These are phyloP conservation scores for Brachyrhaphis roseni DNA, from an alignment of 2,797 vertebrate genomes.

Conservation along the genomic window DNA sequence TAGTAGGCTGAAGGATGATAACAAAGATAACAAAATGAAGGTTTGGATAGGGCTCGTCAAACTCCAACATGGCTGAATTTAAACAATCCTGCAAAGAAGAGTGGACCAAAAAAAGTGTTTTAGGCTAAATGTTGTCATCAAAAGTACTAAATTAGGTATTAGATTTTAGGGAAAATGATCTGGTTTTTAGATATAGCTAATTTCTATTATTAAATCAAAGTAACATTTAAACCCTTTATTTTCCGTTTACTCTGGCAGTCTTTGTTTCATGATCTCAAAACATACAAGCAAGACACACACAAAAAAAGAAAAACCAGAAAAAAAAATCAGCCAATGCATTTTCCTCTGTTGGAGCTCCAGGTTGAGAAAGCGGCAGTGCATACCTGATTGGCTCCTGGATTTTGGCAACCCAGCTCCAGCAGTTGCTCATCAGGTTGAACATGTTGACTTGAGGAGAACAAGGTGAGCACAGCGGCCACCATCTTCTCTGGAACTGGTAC, in stretches of 20 bases:
- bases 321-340: background rate
- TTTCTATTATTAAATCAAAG: background rate
- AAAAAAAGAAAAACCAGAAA: background rate
- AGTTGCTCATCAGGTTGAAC: conserved; percentile 88
- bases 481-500: conserved; percentile 79
- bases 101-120: background rate
- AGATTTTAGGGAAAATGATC: background rate
- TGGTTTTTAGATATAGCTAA: background rate
- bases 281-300: background rate
- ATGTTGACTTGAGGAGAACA: conserved; percentile 78
- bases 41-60: background rate
- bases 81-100: too few relatives aligned
- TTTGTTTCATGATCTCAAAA: background rate
- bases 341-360: background rate
- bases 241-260: background rate
- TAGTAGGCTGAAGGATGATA: background rate
- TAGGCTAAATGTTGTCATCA: background rate
- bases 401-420: conserved; percentile 83
- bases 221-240: background rate
- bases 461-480: conserved; percentile 79
- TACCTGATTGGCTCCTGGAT: conserved; percentile 85
- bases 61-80: background rate
- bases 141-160: background rate
- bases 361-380: background rate
- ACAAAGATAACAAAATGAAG: background rate